Conservation (phyloP, 2,113 vertebrate species). For the Gavia stellata region DNA sequence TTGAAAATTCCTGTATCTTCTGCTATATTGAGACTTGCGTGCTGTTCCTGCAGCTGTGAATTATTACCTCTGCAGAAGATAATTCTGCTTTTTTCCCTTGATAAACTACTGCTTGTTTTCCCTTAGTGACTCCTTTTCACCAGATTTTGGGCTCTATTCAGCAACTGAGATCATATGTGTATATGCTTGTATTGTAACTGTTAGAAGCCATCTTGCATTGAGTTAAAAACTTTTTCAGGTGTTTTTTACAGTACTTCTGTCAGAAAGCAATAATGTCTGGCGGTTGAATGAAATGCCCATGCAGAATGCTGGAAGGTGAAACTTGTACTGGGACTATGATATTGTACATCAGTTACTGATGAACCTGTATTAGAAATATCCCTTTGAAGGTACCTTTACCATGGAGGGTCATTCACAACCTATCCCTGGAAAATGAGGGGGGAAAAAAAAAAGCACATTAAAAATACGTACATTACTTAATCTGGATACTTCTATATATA, state of each 20-base stretch:
- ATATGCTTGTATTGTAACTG: neutral
- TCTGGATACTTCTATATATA: neutral
- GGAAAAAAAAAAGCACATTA: neutral
- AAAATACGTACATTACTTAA: neutral
- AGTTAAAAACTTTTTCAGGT: neutral
- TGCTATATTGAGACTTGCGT: neutral
- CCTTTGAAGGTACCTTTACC: neutral
- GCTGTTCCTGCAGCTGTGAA: neutral
- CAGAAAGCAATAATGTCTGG: neutral
- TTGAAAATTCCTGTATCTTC: neutral
- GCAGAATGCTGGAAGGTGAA: neutral
- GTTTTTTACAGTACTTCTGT: neutral
- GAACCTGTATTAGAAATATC: neutral
- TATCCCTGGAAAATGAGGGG: neutral
- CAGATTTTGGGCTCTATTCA: neutral
- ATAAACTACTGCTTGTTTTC: neutral
- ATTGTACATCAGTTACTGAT: neutral
- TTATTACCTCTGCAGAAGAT: neutral
- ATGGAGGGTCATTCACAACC: neutral
- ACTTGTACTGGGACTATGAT: neutral
- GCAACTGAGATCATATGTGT: neutral
- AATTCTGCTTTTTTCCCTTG: neutral
- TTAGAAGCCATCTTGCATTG: neutral
- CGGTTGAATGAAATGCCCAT: neutral
- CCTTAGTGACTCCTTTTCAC: neutral